These are phyloP conservation scores for Melitaea cinxia DNA, from an alignment of 1,140 invertebrate genomes.

Conservation along the genomic window DNA sequence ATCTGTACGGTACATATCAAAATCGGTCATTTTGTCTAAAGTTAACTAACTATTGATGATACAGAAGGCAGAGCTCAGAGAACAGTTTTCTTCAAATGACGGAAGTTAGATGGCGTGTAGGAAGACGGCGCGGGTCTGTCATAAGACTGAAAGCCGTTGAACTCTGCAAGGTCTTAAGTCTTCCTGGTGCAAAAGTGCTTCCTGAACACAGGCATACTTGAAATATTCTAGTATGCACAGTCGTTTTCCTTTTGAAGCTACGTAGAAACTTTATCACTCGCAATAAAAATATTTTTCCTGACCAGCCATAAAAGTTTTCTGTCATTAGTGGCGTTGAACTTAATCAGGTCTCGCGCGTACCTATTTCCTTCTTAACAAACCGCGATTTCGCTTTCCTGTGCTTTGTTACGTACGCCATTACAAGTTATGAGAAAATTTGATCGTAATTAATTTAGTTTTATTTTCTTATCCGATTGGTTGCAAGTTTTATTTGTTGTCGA, in stretches of 20 bases:
- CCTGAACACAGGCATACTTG: constrained; percentile 14
- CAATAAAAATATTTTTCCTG: constrained; percentile 8
- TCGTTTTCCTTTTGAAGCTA: constrained; percentile 4
- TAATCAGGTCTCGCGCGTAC: constrained; percentile 28
- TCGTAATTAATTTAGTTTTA: no score
- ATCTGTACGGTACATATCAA: no score
- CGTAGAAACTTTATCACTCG: constrained; percentile 5
- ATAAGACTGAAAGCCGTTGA: constrained; percentile 53
- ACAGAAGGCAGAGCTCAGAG: constrained; percentile 40
- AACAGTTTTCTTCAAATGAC: constrained; percentile 60
- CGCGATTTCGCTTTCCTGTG: constrained; percentile 31
- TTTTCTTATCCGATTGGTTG: no score
- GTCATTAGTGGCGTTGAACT: constrained; percentile 40
- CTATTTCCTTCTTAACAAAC: constrained; percentile 36
- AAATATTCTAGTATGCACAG: constrained; percentile 16
- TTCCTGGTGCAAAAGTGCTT: constrained; percentile 49
- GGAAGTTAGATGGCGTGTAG: constrained; percentile 48
- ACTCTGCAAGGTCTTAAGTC: constrained; percentile 56
- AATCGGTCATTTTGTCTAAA: neutral
- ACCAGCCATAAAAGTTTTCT: constrained; percentile 20
- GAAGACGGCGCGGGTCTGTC: constrained; percentile 54
- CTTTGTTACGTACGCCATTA: constrained; percentile 16
- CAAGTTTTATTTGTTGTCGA: no score
- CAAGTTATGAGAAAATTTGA: constrained; percentile 7
- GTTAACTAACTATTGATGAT: neutral